Evolutionary conservation across 2,888 invertebrate genomes (phyloP).

Genomic region (Nomada goodeniana): DNA sequence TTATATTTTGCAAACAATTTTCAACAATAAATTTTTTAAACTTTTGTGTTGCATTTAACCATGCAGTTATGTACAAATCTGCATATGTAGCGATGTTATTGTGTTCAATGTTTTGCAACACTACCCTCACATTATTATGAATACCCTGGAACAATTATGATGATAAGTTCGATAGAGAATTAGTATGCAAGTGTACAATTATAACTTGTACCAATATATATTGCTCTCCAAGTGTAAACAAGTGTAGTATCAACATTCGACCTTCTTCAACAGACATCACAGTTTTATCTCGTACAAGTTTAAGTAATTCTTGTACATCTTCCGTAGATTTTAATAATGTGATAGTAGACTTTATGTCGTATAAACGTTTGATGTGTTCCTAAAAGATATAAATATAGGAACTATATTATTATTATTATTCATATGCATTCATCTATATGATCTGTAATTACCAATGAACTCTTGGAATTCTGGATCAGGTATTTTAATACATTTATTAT

Average conservation of each 20-base stretch:
- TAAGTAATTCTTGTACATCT: conserved; percentile 54
- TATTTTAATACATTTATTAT: conserved; percentile 65
- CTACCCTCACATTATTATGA: conserved; percentile 61
- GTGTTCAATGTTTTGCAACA: conserved; percentile 54
- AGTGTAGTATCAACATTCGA: conserved; percentile 57
- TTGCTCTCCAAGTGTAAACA: conserved; percentile 63
- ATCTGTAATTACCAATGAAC: conserved; percentile 63
- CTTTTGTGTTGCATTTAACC: conserved; percentile 44
- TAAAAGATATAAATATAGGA: conserved; percentile 38
- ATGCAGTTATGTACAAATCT: conserved; percentile 64
- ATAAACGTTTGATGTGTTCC: conserved; percentile 66
- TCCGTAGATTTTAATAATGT: conserved; percentile 46
- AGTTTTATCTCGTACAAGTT: conserved; percentile 58
- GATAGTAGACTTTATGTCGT: conserved; percentile 62
- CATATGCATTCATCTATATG: background rate
- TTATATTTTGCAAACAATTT: conserved; percentile 62
- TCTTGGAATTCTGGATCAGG: conserved; percentile 52
- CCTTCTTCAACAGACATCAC: conserved; percentile 64
- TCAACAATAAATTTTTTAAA: conserved; percentile 57
- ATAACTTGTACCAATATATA: conserved; percentile 66
- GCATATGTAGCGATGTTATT: conserved; percentile 54
- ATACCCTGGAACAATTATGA: conserved; percentile 56
- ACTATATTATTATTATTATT: conserved; percentile 4
- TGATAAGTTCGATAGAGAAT: background rate
- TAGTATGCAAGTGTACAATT: background rate